Percentiles rank a stretch among this genome's conserved stretches.
phyloP scores from a whole-genome alignment of 2,113 vertebrate species.

The Erpornis zantholeuca region DNA sequence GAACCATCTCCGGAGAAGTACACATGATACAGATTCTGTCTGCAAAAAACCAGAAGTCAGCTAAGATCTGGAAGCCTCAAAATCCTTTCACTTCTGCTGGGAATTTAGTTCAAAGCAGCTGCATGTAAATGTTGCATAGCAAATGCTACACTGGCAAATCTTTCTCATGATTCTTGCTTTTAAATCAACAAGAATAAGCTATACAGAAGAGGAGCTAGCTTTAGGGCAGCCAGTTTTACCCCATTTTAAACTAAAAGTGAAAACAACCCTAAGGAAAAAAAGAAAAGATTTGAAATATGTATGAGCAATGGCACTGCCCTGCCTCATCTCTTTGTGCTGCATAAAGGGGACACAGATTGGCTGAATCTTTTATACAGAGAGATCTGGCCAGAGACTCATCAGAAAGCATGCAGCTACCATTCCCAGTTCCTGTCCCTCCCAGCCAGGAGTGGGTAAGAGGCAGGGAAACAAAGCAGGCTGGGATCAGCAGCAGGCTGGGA shows the following conservation, averaged over 20 bases:
- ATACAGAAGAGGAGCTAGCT: neutral
- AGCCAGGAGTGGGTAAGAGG: neutral
- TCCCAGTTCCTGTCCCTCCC: neutral
- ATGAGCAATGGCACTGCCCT: neutral
- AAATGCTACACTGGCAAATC: neutral
- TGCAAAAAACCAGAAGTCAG: conserved; percentile 2
- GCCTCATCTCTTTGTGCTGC: conserved; percentile 4
- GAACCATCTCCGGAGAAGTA: conserved; percentile 25
- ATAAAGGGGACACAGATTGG: neutral
- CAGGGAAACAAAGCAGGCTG: neutral
- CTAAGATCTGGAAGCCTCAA: conserved; percentile 34
- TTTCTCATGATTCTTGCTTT: conserved; percentile 16
- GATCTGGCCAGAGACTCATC: neutral
- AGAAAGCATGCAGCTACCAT: neutral
- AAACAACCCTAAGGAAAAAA: neutral
- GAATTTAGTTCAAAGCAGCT: conserved; percentile 63
- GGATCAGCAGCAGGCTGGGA: neutral
- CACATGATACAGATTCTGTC: conserved; percentile 4
- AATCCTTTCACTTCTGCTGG: conserved; percentile 53
- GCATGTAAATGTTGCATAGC: conserved; percentile 27
- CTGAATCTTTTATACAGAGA: neutral
- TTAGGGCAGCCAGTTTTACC: neutral
- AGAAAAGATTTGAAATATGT: neutral
- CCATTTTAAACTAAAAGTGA: neutral
- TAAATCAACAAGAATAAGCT: conserved; percentile 27